Evolutionary conservation across 2,797 vertebrate genomes (phyloP).

Genomic region (Syngnathus acus): DNA sequence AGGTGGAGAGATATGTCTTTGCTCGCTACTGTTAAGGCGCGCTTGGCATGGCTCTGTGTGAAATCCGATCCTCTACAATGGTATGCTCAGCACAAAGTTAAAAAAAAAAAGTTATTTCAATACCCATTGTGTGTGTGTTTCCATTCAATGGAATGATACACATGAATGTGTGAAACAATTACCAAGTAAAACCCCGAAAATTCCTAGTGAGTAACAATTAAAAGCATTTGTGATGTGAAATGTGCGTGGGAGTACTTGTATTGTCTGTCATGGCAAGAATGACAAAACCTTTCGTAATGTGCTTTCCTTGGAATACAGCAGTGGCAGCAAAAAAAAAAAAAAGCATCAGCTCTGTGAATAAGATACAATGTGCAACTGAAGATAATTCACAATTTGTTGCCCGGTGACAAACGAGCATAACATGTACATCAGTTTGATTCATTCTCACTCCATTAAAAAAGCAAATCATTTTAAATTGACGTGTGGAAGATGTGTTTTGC

Average conservation of each 20-base stretch:
- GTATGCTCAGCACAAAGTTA: neutral
- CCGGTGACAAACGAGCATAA: neutral
- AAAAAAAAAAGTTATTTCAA: too few species aligned
- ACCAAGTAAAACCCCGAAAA: neutral
- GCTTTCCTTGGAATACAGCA: neutral
- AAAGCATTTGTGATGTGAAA: neutral
- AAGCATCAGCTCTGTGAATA: neutral
- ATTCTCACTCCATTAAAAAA: neutral
- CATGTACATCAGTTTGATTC: neutral
- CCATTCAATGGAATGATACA: neutral
- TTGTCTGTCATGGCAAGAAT: slow-evolving; percentile 1
- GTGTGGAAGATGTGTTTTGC: neutral
- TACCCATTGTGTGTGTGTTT: neutral
- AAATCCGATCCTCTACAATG: neutral
- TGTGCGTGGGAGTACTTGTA: neutral
- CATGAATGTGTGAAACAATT: neutral
- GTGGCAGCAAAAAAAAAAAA: neutral
- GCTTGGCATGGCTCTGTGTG: neutral
- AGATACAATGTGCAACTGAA: neutral
- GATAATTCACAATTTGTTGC: neutral
- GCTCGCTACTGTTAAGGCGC: neutral
- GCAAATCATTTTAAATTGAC: neutral
- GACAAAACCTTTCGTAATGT: slow-evolving; percentile 4
- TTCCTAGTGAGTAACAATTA: too few species aligned
- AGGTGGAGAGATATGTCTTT: neutral